Percentiles rank a stretch among this genome's conserved stretches.
These are phyloP conservation scores for Pristionchus japonicus DNA, from an alignment of 2,888 invertebrate species.

Conservation along the genomic window DNA sequence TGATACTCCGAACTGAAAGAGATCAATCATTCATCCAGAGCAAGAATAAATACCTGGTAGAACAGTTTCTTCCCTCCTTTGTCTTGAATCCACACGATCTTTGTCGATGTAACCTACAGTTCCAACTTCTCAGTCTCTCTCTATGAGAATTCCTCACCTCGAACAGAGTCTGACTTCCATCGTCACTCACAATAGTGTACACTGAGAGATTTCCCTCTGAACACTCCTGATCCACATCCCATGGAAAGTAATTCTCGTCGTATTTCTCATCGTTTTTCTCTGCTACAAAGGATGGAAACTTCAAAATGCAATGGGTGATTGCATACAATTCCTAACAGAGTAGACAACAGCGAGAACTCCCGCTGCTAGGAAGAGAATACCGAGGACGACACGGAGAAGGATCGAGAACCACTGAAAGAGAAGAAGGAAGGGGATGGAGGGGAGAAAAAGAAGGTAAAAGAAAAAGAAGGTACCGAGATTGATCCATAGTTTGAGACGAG, in stretches of 20 bases:
- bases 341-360: constrained; percentile 44
- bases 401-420: constrained; percentile 23
- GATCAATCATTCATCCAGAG: background rate
- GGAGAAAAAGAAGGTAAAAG: no score
- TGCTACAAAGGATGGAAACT: background rate
- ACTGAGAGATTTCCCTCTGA: constrained; percentile 5
- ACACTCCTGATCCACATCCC: background rate
- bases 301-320: background rate
- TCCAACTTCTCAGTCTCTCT: no score
- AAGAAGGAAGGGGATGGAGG: background rate
- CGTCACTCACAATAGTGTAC: constrained; percentile 3
- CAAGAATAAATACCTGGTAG: constrained; percentile 3
- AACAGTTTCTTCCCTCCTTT: background rate
- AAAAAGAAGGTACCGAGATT: constrained; percentile 48
- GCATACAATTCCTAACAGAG: constrained; percentile 21
- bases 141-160: background rate
- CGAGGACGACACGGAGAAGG: constrained; percentile 22
- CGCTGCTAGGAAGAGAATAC: constrained; percentile 22
- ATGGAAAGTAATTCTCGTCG: constrained; percentile 2
- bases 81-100: constrained; percentile 41
- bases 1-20: background rate
- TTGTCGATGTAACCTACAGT: constrained; percentile 14
- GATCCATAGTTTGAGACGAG: constrained; percentile 45
- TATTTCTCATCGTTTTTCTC: background rate
- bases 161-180: constrained; percentile 33